phyloP scores from a whole-genome alignment of 2,797 vertebrate species.

The Echiichthys vipera region DNA sequence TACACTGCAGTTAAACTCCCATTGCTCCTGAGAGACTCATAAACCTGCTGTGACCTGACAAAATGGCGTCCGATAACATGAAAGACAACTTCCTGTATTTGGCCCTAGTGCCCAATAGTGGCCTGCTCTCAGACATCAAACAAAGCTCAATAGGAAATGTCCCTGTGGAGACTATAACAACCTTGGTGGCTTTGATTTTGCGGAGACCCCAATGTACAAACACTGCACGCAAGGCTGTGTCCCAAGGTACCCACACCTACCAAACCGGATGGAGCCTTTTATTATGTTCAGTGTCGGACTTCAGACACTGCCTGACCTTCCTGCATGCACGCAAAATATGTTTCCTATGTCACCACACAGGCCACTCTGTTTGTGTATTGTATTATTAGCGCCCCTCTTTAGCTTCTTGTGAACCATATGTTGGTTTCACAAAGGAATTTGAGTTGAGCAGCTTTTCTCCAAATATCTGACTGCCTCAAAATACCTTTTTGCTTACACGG shows the following conservation, averaged over 20 bases:
- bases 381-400: constrained; percentile 18
- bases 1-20: constrained; percentile 17
- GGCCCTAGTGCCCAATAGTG: constrained; percentile 69
- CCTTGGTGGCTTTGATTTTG: constrained; percentile 74
- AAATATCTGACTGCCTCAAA: not conserved
- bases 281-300: constrained; percentile 73
- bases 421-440: constrained; percentile 1
- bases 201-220: constrained; percentile 76
- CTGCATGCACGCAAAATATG: constrained; percentile 71
- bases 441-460: not conserved
- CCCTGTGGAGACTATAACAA: constrained; percentile 81
- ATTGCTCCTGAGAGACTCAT: constrained; percentile 71
- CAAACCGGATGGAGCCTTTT: constrained; percentile 66
- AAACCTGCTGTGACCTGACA: constrained; percentile 77
- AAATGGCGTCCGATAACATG: constrained; percentile 73
- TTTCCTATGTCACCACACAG: constrained; percentile 80
- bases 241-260: constrained; percentile 40
- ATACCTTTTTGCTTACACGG: not conserved
- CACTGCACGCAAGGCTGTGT: constrained; percentile 70
- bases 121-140: constrained; percentile 78
- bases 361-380: constrained; percentile 33
- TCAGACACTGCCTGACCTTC: constrained; percentile 76
- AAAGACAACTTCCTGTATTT: constrained; percentile 82
- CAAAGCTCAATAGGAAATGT: constrained; percentile 81
- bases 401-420: not conserved